phyloP scores from a whole-genome alignment of 2,797 vertebrate genomes.

The Chanos chanos region DNA sequence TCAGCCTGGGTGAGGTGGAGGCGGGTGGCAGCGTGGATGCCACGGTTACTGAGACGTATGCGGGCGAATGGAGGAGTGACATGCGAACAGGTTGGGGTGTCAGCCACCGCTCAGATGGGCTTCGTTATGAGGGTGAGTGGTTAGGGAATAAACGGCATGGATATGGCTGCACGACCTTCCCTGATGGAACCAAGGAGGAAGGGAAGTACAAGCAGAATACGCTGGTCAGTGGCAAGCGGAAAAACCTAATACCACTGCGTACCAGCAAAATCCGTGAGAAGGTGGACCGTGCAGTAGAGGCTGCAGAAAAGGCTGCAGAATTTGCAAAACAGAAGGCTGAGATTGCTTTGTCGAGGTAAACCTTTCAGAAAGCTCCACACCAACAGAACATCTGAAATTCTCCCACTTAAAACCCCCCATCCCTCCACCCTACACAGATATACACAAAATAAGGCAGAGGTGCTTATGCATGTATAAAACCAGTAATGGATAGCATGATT shows the following conservation, averaged over 20 bases:
- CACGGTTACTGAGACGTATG: constrained; percentile 92
- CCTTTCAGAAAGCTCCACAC: neutral
- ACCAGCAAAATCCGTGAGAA: constrained; percentile 97
- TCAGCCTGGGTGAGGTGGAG: constrained; percentile 87
- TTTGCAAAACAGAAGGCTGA: constrained; percentile 95
- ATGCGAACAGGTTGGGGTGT: constrained; percentile 89
- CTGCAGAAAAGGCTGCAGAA: constrained; percentile 86
- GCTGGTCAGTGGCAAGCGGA: constrained; percentile 93
- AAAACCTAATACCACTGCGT: constrained; percentile 94
- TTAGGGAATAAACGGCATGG: constrained; percentile 90
- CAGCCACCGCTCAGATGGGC: constrained; percentile 90
- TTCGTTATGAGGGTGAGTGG: constrained; percentile 94
- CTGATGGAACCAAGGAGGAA: constrained; percentile 94
- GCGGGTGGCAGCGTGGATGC: constrained; percentile 87
- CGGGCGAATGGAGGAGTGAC: constrained; percentile 94
- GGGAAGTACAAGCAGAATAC: constrained; percentile 97
- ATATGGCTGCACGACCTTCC: constrained; percentile 96
- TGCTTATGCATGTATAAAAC: too few species aligned
- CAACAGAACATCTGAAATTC: too few species aligned
- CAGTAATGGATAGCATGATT: too few species aligned
- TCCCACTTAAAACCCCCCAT: too few species aligned
- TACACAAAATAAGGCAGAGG: neutral
- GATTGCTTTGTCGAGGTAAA: constrained; percentile 93
- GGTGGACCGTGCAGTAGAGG: constrained; percentile 91
- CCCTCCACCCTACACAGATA: neutral